phyloP scores from a whole-genome alignment of 2,888 invertebrate species.

The Salticus scenicus region DNA sequence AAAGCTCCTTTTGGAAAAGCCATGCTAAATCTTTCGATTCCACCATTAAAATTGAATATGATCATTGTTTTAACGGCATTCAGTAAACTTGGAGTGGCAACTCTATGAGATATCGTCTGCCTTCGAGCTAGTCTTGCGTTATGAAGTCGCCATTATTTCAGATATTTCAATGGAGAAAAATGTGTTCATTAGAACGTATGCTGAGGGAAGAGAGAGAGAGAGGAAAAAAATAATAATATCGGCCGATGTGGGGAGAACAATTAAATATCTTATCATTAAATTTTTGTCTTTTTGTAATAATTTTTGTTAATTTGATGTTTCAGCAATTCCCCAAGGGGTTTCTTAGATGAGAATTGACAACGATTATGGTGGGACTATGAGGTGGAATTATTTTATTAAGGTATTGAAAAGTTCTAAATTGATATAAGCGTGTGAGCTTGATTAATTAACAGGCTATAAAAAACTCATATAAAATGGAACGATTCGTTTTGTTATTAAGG shows the following conservation, averaged over 20 bases:
- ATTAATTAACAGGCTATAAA: no score
- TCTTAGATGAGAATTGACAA: no score
- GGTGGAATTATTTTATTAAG: no score
- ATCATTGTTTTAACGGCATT: neutral
- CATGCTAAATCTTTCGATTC: neutral
- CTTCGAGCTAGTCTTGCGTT: neutral
- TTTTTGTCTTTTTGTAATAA: neutral
- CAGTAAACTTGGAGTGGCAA: neutral
- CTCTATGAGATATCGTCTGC: constrained; percentile 5
- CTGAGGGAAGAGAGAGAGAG: no score
- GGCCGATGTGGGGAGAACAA: neutral
- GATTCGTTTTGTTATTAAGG: no score
- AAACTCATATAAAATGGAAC: no score
- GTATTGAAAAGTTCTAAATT: no score
- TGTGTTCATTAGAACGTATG: neutral
- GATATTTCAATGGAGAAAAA: neutral
- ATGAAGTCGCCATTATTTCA: neutral
- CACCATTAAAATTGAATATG: neutral
- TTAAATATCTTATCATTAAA: neutral
- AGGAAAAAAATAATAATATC: neutral
- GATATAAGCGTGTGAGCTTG: no score
- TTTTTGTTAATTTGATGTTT: neutral
- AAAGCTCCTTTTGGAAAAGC: no score
- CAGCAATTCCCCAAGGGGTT: neutral
- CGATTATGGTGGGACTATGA: no score